Evolutionary conservation across 1,140 invertebrate genomes (phyloP).

Genomic region (Calliphora vicina): DNA sequence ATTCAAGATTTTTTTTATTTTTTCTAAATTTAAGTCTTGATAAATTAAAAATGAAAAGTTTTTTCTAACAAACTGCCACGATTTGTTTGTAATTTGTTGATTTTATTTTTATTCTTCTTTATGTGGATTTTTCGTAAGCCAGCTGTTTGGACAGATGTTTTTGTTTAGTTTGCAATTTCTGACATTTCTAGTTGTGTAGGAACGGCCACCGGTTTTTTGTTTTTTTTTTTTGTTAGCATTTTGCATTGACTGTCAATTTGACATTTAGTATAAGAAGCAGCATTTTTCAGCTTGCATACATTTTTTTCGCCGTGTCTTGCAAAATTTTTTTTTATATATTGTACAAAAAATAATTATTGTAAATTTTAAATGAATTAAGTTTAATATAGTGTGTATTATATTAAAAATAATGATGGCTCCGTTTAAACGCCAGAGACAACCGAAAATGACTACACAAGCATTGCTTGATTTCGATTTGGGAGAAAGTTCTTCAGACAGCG

Average conservation of each 20-base stretch:
- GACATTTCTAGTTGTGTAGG: not conserved
- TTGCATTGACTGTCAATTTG: not conserved
- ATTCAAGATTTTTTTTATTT: not conserved
- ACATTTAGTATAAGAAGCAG: conserved; percentile 10
- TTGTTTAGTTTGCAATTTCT: not conserved
- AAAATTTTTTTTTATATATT: conserved; percentile 25
- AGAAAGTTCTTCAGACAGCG: conserved; percentile 94
- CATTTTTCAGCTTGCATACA: conserved; percentile 24
- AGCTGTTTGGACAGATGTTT: not conserved
- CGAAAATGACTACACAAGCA: conserved; percentile 58
- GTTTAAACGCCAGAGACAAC: conserved; percentile 54
- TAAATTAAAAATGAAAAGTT: not conserved
- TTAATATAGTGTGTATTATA: conserved; percentile 10
- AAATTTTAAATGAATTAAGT: conserved; percentile 29
- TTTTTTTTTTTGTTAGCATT: not conserved
- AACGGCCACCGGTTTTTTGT: conserved; percentile 18
- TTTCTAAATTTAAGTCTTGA: not conserved
- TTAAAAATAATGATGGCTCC: conserved; percentile 49
- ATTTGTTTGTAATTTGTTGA: not conserved
- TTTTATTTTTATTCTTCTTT: not conserved
- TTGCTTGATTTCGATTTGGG: conserved; percentile 72
- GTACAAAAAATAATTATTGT: conserved; percentile 28
- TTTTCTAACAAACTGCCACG: conserved; percentile 1
- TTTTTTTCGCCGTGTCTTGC: conserved; percentile 32
- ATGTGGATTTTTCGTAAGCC: not conserved